A percentile compares a stretch with the other conserved stretches of the same genome.
Evolutionary conservation across 2,797 vertebrate species (phyloP).

Genomic region (Danio choprae): DNA sequence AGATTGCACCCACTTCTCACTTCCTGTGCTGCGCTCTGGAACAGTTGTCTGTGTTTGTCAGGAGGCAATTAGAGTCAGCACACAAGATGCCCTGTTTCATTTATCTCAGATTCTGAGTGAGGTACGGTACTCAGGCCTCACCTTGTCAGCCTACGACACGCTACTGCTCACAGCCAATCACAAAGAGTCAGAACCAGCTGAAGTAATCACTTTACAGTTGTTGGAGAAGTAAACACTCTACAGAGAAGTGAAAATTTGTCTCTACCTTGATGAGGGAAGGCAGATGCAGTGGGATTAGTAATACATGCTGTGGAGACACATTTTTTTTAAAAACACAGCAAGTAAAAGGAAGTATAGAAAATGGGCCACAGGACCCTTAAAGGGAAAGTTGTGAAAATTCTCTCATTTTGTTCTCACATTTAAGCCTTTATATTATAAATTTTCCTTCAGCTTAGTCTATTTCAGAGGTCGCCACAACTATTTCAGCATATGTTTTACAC

Average conservation of each 20-base stretch:
- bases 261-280: background rate
- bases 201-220: conserved; percentile 30
- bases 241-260: background rate
- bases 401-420: too few relatives aligned
- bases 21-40: conserved; percentile 21
- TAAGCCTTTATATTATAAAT: too few relatives aligned
- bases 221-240: conserved; percentile 13
- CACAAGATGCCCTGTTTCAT: conserved; percentile 41
- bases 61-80: conserved; percentile 49
- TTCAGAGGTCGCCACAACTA: too few relatives aligned
- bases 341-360: background rate
- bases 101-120: conserved; percentile 48
- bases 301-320: background rate
- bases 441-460: too few relatives aligned
- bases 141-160: conserved; percentile 25
- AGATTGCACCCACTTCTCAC: conserved; percentile 40
- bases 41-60: conserved; percentile 41
- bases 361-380: background rate
- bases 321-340: background rate
- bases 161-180: conserved; percentile 29
- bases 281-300: background rate
- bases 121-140: conserved; percentile 21
- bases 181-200: conserved; percentile 16
- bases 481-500: too few relatives aligned
- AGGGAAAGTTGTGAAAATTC: background rate